A percentile compares a stretch with the other conserved stretches of the same genome.
phyloP scores from a whole-genome alignment of 2,113 vertebrate genomes.

The Hyaena hyaena region DNA sequence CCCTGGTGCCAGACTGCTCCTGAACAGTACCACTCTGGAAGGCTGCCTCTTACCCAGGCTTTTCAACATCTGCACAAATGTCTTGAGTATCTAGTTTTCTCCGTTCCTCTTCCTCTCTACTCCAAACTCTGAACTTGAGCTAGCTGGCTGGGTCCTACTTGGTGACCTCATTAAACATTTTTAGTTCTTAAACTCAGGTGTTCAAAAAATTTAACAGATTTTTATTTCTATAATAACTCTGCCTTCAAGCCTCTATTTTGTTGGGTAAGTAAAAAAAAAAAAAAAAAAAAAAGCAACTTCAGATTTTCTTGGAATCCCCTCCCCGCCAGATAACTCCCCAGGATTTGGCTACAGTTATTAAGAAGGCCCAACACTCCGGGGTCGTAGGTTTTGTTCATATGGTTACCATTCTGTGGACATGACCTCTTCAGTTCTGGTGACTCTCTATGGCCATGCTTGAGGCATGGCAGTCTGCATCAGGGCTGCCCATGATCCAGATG shows the following conservation, averaged over 20 bases:
- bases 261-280: not conserved
- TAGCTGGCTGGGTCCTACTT: not conserved
- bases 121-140: not conserved
- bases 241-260: not conserved
- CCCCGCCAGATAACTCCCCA: not conserved
- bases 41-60: not conserved
- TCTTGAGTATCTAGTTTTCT: not conserved
- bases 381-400: not conserved
- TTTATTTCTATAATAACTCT: not conserved
- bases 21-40: not conserved
- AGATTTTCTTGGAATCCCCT: not conserved
- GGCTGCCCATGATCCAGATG: not conserved
- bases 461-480: not conserved
- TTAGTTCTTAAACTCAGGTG: not conserved
- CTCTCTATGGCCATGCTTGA: not conserved
- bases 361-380: not conserved
- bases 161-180: not conserved
- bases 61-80: not conserved
- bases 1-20: not conserved
- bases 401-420: not conserved
- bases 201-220: not conserved
- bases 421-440: not conserved
- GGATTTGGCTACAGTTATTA: not conserved
- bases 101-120: not conserved
- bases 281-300: not conserved